Conservation (phyloP, 2,113 vertebrate genomes). For the Macaca nemestrina region DNA sequence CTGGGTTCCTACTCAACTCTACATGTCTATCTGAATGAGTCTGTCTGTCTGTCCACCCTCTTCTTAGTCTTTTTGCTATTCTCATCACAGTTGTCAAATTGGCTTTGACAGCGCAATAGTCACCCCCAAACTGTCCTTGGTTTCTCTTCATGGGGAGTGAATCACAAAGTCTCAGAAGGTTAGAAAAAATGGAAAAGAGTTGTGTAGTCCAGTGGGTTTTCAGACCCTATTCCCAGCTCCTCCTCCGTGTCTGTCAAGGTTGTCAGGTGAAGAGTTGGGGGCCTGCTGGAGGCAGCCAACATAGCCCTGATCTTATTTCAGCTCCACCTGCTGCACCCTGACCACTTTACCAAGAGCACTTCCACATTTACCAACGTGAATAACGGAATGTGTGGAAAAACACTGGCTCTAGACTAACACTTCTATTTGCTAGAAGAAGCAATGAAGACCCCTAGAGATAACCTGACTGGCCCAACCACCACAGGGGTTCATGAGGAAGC, state of each 20-base stretch:
- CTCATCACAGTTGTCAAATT: not conserved
- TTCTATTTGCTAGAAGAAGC: not conserved
- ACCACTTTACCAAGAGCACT: no score
- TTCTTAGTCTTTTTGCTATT: not conserved
- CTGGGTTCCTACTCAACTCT: not conserved
- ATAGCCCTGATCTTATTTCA: not conserved
- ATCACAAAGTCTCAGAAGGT: not conserved
- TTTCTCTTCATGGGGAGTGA: not conserved
- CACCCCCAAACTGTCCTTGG: not conserved
- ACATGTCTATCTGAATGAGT: not conserved
- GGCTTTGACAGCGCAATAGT: not conserved
- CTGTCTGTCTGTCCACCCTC: not conserved
- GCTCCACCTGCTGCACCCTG: no score
- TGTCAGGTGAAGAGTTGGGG: accelerated
- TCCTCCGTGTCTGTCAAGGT: not conserved
- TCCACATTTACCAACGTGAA: not conserved
- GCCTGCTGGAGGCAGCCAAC: not conserved
- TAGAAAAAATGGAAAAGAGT: not conserved
- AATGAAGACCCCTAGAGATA: not conserved
- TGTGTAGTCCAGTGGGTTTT: not conserved
- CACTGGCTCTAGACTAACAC: not conserved
- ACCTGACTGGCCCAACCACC: accelerated
- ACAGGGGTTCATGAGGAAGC: not conserved
- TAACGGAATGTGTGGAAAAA: not conserved
- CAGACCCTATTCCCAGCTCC: not conserved